Base-by-base conservation (phyloP, 2,888 invertebrate species). In the Troglohyphantes excavatus region DNA sequence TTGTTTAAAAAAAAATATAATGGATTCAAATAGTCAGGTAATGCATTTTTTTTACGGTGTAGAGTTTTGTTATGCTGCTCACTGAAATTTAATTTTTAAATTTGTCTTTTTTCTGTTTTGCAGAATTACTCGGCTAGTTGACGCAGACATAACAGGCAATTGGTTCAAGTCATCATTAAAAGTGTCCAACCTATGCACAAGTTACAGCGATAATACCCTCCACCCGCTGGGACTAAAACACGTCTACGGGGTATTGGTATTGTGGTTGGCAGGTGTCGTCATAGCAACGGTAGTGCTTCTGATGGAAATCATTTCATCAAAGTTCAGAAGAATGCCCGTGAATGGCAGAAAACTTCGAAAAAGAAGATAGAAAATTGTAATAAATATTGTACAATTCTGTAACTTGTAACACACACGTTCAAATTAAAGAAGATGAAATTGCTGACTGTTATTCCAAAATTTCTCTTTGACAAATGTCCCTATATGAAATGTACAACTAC, bases 101-200 rank as follows among this genome's bases (percentile, higher is more conserved):
- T 17, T 2, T 23, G 23, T 65, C 2, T 27, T 61, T 75, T 46
- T 63, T 33, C 33, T 6, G 17, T 85, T 53, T 73, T 82, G 0
- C 72, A 90, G 89, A 29, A 17, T 90, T 13, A 90, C 83, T n/a
- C 76, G 83, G 0, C 39, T 90, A 0, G 26, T 84, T 17, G 89
- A 70, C 53, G 89, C 83, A 0, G 89, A 90, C n/a, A 53, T 90
- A 11, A 27, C 72, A 11, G 89, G 89, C 6, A 70, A 68, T 17
- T 84, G 78, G 78, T 90, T 90, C 17, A 83, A 90, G 19, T 3
- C 78, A 0, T 23, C 27, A 17, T 59, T 53, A 7, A 5, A 84
- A 39, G 53, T 23, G 26, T 61, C 72, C 0, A 27, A 65, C 0
- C 46, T 84, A 0, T 90, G 89, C 59, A 84, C 89, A 9, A 84